Conservation (phyloP, 2,797 vertebrate species). For the Rhyacichthys aspro region DNA sequence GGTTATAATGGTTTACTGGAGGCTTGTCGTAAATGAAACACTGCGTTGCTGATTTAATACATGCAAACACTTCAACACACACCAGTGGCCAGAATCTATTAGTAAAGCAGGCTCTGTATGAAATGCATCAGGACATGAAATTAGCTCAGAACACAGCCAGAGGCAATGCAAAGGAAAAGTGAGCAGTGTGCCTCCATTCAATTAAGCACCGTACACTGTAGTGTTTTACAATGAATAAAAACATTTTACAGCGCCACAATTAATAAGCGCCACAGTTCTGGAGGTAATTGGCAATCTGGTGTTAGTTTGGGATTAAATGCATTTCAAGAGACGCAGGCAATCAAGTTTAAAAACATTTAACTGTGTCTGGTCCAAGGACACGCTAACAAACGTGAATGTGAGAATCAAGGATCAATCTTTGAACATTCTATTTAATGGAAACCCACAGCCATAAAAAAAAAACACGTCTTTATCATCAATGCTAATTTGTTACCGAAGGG, state of each 20-base stretch:
- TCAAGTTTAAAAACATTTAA: not conserved
- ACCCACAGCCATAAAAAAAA: too few relatives aligned
- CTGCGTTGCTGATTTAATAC: conserved; percentile 32
- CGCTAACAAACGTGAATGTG: too few relatives aligned
- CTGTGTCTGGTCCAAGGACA: not conserved
- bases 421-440: too few relatives aligned
- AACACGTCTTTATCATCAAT: too few relatives aligned
- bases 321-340: not conserved
- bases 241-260: not conserved
- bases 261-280: not conserved
- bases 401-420: too few relatives aligned
- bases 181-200: not conserved
- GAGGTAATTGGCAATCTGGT: not conserved
- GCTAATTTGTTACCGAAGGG: too few relatives aligned
- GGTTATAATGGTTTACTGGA: conserved; percentile 2
- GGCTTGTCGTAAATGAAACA: conserved; percentile 11
- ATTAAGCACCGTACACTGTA: conserved; percentile 6
- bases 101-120: conserved; percentile 9
- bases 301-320: not conserved
- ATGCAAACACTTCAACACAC: conserved; percentile 24
- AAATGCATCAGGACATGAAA: conserved; percentile 26
- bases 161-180: conserved; percentile 10
- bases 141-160: conserved; percentile 30
- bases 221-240: not conserved
- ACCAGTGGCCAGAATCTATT: conserved; percentile 22